phyloP scores from a whole-genome alignment of 2,888 invertebrate species.

The Unio pictorum region DNA sequence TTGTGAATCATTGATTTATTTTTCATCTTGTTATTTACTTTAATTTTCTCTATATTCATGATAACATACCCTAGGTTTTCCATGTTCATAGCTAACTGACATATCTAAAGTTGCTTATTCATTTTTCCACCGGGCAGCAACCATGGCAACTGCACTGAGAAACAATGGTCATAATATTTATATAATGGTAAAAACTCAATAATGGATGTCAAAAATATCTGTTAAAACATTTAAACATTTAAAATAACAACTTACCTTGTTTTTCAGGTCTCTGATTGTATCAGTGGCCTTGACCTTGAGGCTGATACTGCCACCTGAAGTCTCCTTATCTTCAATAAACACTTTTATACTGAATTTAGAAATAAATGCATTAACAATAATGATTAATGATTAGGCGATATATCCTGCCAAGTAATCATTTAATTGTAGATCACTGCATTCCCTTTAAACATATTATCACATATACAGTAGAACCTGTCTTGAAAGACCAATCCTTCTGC shows the following conservation, averaged over 20 bases:
- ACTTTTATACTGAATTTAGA: slow-evolving; percentile 51
- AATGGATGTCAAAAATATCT: neutral
- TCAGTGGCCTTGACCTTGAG: slow-evolving; percentile 48
- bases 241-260: slow-evolving; percentile 34
- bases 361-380: neutral
- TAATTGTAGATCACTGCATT: too few species aligned
- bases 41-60: too few species aligned
- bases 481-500: too few species aligned
- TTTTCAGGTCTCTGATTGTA: slow-evolving; percentile 56
- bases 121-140: too few species aligned
- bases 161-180: neutral
- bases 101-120: too few species aligned
- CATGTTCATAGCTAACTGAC: too few species aligned
- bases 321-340: slow-evolving; percentile 57
- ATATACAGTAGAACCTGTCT: too few species aligned
- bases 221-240: neutral
- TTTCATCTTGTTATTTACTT: too few species aligned
- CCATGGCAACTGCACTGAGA: too few species aligned
- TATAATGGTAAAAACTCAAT: neutral
- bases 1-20: too few species aligned
- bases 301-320: slow-evolving; percentile 42
- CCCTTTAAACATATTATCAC: too few species aligned
- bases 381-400: neutral
- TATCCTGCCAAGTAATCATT: neutral
- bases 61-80: too few species aligned